A percentile compares a stretch with the other conserved stretches of the same genome.
Conservation (phyloP, 2,797 vertebrate species). For the Poecilia gillii region DNA sequence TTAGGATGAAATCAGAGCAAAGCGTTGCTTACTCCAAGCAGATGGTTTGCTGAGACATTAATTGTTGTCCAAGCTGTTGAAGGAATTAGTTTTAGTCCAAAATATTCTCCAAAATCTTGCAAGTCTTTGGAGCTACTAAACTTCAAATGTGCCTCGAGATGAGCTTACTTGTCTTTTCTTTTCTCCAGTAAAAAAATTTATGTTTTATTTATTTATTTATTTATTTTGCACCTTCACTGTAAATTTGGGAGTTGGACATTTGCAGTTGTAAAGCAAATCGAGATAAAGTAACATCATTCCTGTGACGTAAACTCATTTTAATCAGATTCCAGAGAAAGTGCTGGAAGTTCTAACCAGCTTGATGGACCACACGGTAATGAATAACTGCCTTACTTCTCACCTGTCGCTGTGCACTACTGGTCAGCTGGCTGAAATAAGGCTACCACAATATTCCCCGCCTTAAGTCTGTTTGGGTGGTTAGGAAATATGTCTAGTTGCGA, state of each 20-base stretch:
- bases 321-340: background rate
- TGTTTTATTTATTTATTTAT: background rate
- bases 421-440: background rate
- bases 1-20: background rate
- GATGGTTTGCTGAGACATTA: background rate
- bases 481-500: background rate
- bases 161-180: background rate
- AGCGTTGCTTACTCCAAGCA: background rate
- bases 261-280: background rate
- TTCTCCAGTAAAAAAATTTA: no score
- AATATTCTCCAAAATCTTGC: background rate
- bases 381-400: background rate
- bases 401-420: background rate
- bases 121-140: background rate
- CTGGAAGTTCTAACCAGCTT: background rate
- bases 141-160: background rate
- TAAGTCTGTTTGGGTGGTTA: background rate
- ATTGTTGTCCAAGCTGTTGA: background rate
- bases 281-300: background rate
- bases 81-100: background rate
- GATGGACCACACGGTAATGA: background rate
- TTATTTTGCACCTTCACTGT: background rate
- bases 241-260: background rate
- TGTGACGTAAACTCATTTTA: background rate
- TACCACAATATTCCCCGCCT: background rate